Base-by-base conservation (phyloP, 2,797 vertebrate species). In the Ciconia nigra region DNA sequence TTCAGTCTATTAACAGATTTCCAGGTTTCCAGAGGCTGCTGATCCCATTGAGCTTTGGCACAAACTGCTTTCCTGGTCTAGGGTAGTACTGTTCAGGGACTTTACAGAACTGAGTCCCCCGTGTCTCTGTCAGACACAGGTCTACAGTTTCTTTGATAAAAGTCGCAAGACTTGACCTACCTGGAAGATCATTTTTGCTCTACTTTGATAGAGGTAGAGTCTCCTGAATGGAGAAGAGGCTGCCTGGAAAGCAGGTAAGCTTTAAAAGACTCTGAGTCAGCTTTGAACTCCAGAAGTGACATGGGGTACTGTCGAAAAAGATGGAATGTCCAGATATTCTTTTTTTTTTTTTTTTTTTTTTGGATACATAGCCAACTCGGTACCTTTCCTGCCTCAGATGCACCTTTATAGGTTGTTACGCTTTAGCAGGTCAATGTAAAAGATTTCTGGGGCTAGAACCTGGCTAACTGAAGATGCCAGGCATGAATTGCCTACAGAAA, bases 231-330 rank as follows among this genome's bases (percentile, higher is more conserved):
- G 33, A 87, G 79, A 35, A 95, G 59, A 96, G 42, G 57, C 39
- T 92, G 72, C 51, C 59, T 76, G 54, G 89, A 89, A 96, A 93
- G 89, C 71, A 71, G 51, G 79, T 44, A 94, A 72, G 39, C 54
- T 93, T 95, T 87, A 92, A 93, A 93, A 97, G 81, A 69, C 66
- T 83, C 79, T 7, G 54, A 85, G 69, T 58, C 72, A 80, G 84
- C 84, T 95, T 81, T 96, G 90, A 93, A 93, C 33, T 79, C 78
- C 54, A 63, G 78, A 84, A 89, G 47, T 83, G 55, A 83, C 52
- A 80, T 11, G 21, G 5, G 28, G 46, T 76, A 71, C 55, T 46
- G 44, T 69, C 74, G 83, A 72, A 89, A 80, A 51, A 55, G 78
- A 52, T n/a, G 37, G 41, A 83, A 70, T 57, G 69, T 71, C 81